These are phyloP conservation scores for Natator depressus DNA, from an alignment of 2,113 vertebrate genomes.

Conservation along the genomic window DNA sequence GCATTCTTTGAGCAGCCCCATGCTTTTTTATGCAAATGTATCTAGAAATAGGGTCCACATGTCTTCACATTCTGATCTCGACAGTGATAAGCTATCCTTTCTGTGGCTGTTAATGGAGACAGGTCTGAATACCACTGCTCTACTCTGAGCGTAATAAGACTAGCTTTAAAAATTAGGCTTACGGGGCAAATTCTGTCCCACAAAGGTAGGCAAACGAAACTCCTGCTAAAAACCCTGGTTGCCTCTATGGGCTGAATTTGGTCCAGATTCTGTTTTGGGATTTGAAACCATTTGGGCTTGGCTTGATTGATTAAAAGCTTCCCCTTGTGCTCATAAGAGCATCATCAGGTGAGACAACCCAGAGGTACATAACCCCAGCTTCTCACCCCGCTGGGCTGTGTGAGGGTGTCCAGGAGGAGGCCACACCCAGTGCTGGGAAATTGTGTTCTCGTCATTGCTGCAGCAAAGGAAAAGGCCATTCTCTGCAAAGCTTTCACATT, in stretches of 20 bases:
- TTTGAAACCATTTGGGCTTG: neutral
- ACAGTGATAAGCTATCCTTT: neutral
- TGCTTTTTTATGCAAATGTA: neutral
- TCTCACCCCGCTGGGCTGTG: neutral
- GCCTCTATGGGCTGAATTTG: neutral
- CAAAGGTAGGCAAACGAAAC: neutral
- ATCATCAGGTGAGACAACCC: neutral
- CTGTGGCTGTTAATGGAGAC: neutral
- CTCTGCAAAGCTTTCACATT: neutral
- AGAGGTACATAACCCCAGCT: neutral
- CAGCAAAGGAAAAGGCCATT: neutral
- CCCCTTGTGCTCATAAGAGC: neutral
- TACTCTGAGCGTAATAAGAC: neutral
- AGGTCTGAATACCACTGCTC: neutral
- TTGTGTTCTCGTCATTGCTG: neutral
- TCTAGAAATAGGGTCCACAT: neutral
- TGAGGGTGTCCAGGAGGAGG: neutral
- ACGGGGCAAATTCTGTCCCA: neutral
- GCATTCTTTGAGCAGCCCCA: neutral
- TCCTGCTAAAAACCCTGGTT: fast-evolving
- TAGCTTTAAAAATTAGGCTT: neutral
- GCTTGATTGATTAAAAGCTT: neutral
- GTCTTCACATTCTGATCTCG: neutral
- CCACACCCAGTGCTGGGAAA: neutral
- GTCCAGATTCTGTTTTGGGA: neutral